Percentiles rank a stretch among this genome's conserved stretches.
Conservation (phyloP, 2,797 vertebrate genomes). For the Mus caroli region DNA sequence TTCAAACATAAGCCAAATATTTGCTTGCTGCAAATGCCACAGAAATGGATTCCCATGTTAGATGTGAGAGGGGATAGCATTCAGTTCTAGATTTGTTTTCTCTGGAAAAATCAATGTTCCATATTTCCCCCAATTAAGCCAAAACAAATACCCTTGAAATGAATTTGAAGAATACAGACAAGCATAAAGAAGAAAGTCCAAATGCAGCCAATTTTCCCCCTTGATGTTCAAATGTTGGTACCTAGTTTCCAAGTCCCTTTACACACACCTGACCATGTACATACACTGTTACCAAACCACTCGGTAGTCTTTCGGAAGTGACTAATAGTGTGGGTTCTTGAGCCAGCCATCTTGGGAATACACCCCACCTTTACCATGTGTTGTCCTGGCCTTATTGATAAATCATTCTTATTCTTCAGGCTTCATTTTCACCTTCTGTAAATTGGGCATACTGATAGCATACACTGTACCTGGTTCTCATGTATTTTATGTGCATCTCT, state of each 20-base stretch:
- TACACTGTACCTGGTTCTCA: neutral
- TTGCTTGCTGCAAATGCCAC: neutral
- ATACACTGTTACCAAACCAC: neutral
- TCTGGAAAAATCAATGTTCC: neutral
- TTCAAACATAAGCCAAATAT: neutral
- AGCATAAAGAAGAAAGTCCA: neutral
- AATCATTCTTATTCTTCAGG: neutral
- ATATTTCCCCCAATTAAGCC: slow-evolving; percentile 25
- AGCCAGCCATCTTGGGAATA: neutral
- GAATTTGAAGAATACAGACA: slow-evolving; percentile 17
- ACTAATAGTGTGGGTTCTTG: neutral
- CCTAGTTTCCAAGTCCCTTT: neutral
- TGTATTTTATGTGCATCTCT: neutral
- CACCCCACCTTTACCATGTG: neutral
- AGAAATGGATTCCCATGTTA: neutral
- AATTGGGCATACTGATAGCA: neutral
- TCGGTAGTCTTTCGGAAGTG: neutral
- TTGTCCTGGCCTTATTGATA: neutral
- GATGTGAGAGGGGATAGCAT: neutral
- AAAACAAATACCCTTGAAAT: slow-evolving; percentile 5
- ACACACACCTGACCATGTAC: neutral
- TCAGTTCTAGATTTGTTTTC: neutral
- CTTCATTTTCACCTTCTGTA: neutral
- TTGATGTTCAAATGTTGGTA: neutral
- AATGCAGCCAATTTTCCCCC: neutral